phyloP scores from a whole-genome alignment of 2,113 vertebrate species.

The Pseudonaja textilis region DNA sequence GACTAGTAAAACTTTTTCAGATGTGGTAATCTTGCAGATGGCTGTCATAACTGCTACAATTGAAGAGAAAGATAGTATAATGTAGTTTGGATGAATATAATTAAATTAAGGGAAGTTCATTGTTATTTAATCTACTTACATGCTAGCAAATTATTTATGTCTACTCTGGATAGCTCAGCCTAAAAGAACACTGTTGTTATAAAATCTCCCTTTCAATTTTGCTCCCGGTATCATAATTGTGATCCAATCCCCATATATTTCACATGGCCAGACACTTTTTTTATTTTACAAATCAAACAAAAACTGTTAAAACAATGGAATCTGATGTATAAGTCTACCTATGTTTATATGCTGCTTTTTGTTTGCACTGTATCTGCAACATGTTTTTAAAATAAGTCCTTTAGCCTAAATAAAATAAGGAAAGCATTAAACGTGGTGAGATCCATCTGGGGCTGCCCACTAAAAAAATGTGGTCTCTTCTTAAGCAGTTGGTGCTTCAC shows the following conservation, averaged over 20 bases:
- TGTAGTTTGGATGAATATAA: conserved; percentile 12
- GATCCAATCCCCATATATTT: neutral
- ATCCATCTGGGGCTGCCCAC: conserved; percentile 18
- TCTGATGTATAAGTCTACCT: neutral
- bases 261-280: neutral
- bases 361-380: conserved; percentile 22
- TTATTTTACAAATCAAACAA: neutral
- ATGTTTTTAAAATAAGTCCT: conserved; percentile 36
- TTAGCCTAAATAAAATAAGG: conserved; percentile 12
- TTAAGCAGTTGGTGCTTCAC: neutral
- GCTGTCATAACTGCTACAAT: neutral
- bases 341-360: neutral
- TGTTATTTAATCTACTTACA: conserved; percentile 18
- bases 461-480: conserved; percentile 28
- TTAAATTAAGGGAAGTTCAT: neutral
- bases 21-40: neutral
- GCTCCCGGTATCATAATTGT: neutral
- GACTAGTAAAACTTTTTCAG: conserved; percentile 8
- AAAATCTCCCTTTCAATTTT: neutral
- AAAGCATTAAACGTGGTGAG: conserved; percentile 31
- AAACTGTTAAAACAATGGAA: conserved; percentile 2
- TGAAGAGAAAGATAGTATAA: conserved; percentile 10
- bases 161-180: neutral
- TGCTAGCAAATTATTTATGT: neutral
- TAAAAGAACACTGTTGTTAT: neutral